phyloP scores from a whole-genome alignment of 2,888 invertebrate species.

The Anoncus sp. region DNA sequence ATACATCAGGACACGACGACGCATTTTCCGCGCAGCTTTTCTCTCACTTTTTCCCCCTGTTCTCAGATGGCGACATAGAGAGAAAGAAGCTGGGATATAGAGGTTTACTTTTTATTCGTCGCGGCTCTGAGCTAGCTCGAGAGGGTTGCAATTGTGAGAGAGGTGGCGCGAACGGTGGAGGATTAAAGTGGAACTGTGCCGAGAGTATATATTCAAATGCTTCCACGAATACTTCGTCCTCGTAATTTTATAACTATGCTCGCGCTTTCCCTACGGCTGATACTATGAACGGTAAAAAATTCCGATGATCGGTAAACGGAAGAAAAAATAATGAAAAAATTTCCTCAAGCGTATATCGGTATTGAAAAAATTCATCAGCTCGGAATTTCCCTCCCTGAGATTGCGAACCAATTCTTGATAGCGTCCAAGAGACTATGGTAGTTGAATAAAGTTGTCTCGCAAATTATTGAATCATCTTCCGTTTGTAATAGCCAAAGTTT shows the following conservation, averaged over 20 bases:
- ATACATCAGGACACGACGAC: conserved; percentile 7
- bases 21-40: conserved; percentile 31
- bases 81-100: conserved; percentile 22
- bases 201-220: conserved; percentile 59
- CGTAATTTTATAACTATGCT: conserved; percentile 46
- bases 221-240: conserved; percentile 46
- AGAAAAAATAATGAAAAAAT: background rate
- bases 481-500: no score
- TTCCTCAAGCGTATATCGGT: conserved; percentile 6
- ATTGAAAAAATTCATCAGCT: background rate
- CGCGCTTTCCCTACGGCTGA: background rate
- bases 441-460: no score
- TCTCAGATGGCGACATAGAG: conserved; percentile 5
- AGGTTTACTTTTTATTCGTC: conserved; percentile 59
- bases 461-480: no score
- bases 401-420: background rate
- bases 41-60: background rate
- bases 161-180: conserved; percentile 10
- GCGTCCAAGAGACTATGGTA: no score
- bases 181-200: conserved; percentile 58
- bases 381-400: background rate
- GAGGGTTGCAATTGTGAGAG: conserved; percentile 16
- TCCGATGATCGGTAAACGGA: background rate
- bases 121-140: conserved; percentile 16
- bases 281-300: background rate